phyloP scores from a whole-genome alignment of 2,797 vertebrate species.

The Luscinia luscinia region DNA sequence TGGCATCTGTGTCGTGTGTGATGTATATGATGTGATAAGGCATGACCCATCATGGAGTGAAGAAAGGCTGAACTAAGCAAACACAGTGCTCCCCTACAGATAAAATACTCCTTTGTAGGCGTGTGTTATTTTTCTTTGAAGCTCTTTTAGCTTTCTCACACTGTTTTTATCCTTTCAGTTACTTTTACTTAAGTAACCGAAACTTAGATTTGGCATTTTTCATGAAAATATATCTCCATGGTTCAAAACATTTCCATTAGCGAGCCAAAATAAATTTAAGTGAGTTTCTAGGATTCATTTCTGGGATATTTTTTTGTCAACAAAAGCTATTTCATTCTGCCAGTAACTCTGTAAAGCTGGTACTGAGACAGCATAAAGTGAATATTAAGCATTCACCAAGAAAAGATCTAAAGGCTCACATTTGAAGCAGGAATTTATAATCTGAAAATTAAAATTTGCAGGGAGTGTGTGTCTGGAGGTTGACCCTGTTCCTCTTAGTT shows the following conservation, averaged over 20 bases:
- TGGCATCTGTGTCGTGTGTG: neutral
- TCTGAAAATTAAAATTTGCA: slow-evolving; percentile 4
- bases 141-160: slow-evolving; percentile 12
- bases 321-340: slow-evolving; percentile 16
- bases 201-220: slow-evolving; percentile 23
- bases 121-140: slow-evolving; percentile 6
- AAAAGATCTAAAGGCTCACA: neutral
- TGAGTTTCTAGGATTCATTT: slow-evolving; percentile 10
- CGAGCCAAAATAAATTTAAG: slow-evolving; percentile 20
- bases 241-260: neutral
- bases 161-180: neutral
- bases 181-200: slow-evolving; percentile 2
- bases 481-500: neutral
- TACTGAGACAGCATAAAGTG: neutral
- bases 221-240: neutral
- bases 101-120: neutral
- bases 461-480: no score
- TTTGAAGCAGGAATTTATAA: neutral
- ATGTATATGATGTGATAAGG: neutral
- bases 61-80: neutral
- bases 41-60: neutral
- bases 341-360: neutral
- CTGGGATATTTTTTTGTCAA: neutral
- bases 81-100: neutral
- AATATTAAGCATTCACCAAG: neutral